phyloP scores from a whole-genome alignment of 2,797 vertebrate genomes.

The Xiphophorus birchmanni region DNA sequence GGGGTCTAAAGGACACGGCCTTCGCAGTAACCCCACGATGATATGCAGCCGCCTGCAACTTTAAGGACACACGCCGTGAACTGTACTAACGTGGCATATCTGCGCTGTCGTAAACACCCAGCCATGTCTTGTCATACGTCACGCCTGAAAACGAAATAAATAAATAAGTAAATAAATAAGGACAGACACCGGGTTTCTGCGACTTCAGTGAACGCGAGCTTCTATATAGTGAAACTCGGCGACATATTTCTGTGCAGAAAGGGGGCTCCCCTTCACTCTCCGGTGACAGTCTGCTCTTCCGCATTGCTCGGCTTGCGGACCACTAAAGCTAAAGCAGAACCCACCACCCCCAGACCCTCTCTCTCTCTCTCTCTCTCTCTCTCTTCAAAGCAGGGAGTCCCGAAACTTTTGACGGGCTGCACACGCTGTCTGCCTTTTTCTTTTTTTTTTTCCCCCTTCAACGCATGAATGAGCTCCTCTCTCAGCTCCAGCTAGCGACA shows the following conservation, averaged over 20 bases:
- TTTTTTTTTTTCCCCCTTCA: too few species aligned
- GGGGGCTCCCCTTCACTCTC: conserved; percentile 36
- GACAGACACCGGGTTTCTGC: neutral
- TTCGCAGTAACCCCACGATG: neutral
- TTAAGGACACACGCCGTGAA: neutral
- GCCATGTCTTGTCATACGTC: neutral
- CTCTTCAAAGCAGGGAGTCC: conserved; percentile 36
- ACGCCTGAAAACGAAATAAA: neutral
- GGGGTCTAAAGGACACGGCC: neutral
- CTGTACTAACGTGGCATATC: conserved; percentile 44
- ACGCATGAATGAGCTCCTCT: conserved; percentile 4
- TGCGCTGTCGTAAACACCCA: conserved; percentile 27
- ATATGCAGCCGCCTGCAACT: neutral
- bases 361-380: neutral
- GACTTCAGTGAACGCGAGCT: neutral
- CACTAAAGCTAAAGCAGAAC: conserved; percentile 56
- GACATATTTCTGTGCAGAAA: conserved; percentile 35
- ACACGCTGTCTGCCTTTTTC: conserved; percentile 11
- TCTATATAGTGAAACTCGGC: conserved; percentile 12
- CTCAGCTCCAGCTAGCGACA: conserved; percentile 31
- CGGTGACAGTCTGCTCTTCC: conserved; percentile 70
- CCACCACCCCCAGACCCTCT: neutral
- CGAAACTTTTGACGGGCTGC: conserved; percentile 24
- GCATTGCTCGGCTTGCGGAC: conserved; percentile 67
- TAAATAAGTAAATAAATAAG: neutral